These are phyloP conservation scores for Phymatocera aterrima DNA, from an alignment of 2,888 invertebrate species.

Conservation along the genomic window DNA sequence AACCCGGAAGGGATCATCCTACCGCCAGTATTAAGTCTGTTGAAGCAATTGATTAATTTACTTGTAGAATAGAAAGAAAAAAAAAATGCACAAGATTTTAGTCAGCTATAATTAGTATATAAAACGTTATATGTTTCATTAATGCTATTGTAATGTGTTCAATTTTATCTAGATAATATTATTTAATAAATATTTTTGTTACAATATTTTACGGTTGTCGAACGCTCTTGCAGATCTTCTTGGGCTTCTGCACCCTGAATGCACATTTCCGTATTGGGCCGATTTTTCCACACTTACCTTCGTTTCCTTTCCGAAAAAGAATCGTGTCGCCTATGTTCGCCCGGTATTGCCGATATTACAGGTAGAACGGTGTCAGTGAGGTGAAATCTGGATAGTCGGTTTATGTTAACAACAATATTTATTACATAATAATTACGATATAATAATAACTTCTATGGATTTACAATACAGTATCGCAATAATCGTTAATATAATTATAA, in stretches of 20 bases:
- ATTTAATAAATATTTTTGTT: conserved; percentile 38
- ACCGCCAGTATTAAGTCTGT: conserved; percentile 73
- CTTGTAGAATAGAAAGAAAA: conserved; percentile 70
- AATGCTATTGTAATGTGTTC: conserved; percentile 10
- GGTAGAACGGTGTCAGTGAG: conserved; percentile 4
- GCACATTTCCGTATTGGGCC: not conserved
- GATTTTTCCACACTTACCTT: not conserved
- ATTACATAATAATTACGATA: conserved; percentile 74
- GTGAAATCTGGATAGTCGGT: conserved; percentile 14
- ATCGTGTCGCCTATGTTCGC: not conserved
- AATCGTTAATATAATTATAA: conserved; percentile 68
- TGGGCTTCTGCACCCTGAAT: not conserved
- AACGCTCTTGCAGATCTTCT: not conserved
- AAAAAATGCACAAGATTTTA: conserved; percentile 2
- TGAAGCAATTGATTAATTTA: conserved; percentile 72
- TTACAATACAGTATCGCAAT: conserved; percentile 73
- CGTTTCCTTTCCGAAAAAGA: not conserved
- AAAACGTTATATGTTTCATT: conserved; percentile 8
- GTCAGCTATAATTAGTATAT: conserved; percentile 10
- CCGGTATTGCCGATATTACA: not conserved
- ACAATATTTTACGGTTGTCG: not conserved
- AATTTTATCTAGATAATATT: conserved; percentile 29
- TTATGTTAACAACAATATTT: conserved; percentile 75
- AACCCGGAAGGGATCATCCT: conserved; percentile 73
- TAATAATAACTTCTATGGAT: conserved; percentile 74